Conservation (phyloP, 2,797 vertebrate species). For the Gymnothorax reevesii region DNA sequence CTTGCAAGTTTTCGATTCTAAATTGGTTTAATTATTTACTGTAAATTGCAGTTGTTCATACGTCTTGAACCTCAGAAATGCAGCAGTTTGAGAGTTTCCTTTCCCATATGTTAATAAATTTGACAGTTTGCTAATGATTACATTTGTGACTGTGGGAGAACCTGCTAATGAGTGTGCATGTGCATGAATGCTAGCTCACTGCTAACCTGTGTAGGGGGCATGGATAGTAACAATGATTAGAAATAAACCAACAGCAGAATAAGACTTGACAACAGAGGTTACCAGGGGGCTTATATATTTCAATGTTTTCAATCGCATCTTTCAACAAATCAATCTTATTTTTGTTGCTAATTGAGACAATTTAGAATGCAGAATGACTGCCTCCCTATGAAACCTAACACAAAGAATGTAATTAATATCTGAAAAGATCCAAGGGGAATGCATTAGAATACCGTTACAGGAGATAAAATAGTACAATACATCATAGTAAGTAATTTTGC, state of each 20-base stretch:
- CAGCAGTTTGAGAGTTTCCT: too few relatives aligned
- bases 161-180: neutral
- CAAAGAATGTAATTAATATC: constrained; percentile 15
- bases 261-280: neutral
- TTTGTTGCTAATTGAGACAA: neutral
- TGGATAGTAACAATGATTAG: neutral
- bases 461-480: neutral
- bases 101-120: neutral
- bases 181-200: neutral
- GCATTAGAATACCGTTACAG: neutral
- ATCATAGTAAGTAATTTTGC: neutral
- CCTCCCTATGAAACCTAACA: neutral
- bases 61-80: too few relatives aligned
- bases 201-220: neutral
- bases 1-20: too few relatives aligned
- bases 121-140: neutral
- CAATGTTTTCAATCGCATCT: neutral
- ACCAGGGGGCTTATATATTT: neutral
- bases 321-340: neutral
- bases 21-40: too few relatives aligned
- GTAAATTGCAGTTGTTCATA: too few relatives aligned
- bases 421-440: neutral
- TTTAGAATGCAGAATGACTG: constrained; percentile 11
- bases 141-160: neutral
- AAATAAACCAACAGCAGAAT: neutral